These are phyloP conservation scores for Smutsia temminckii DNA, from an alignment of 2,797 vertebrate species.

Conservation along the genomic window DNA sequence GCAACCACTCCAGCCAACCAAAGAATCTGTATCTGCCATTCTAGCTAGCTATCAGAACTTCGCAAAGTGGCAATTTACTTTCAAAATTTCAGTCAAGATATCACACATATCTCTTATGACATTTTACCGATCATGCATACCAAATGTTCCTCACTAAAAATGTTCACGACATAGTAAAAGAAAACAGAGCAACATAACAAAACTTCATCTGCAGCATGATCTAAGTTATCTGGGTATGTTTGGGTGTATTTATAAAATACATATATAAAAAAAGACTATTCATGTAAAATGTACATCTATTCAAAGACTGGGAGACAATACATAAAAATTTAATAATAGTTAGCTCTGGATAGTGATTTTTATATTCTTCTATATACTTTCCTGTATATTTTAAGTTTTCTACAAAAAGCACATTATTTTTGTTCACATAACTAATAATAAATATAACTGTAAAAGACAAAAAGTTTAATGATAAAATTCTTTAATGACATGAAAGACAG, in stretches of 20 bases:
- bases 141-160: constrained; percentile 39
- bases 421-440: constrained; percentile 11
- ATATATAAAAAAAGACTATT: neutral
- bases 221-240: neutral
- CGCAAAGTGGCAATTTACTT: neutral
- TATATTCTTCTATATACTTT: neutral
- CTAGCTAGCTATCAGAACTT: neutral
- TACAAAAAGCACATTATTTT: constrained; percentile 23
- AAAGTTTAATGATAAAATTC: neutral
- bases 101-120: neutral
- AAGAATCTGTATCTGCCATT: neutral
- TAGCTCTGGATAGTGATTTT: neutral
- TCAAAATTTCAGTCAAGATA: neutral
- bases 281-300: neutral
- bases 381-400: constrained; percentile 26
- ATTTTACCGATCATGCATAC: neutral
- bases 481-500: neutral
- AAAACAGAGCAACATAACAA: neutral
- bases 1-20: neutral
- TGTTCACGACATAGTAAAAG: constrained; percentile 1
- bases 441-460: constrained; percentile 26
- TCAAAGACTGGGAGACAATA: neutral
- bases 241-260: neutral
- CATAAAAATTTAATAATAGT: neutral
- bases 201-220: neutral